Evolutionary conservation across 2,888 invertebrate species (phyloP).

Genomic region (Agrotis puta): DNA sequence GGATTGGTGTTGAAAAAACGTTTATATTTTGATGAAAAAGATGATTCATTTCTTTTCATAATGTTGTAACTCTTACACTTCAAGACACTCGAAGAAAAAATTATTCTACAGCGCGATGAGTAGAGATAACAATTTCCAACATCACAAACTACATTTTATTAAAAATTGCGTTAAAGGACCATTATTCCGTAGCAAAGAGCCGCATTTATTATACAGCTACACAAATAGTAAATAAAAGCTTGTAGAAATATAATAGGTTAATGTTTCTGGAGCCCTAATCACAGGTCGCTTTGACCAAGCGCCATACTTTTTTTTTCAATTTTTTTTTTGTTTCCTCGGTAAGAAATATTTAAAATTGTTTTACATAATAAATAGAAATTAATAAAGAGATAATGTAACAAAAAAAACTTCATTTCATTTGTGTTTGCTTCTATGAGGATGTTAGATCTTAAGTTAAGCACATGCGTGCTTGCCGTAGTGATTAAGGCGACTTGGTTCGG

Average conservation of each 20-base stretch:
- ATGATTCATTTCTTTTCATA: neutral
- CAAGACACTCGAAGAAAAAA: neutral
- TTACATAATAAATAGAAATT: too few species aligned
- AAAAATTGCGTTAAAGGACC: neutral
- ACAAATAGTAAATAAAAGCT: neutral
- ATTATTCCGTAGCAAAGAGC: neutral
- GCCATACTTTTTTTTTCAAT: too few species aligned
- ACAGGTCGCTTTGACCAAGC: too few species aligned
- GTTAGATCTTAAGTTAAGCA: constrained; percentile 12
- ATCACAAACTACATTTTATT: neutral
- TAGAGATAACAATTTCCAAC: neutral
- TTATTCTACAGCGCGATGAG: too few species aligned
- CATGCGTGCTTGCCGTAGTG: neutral
- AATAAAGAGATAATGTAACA: too few species aligned
- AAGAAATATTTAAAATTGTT: too few species aligned
- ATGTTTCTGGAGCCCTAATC: too few species aligned
- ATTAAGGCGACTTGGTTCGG: constrained; percentile 35
- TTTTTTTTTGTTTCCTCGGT: too few species aligned
- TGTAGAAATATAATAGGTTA: too few species aligned
- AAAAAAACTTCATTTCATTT: too few species aligned
- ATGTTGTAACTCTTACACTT: neutral
- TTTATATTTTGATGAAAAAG: neutral
- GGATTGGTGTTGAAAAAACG: constrained; percentile 1
- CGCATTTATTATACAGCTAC: neutral
- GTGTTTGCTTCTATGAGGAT: neutral